These are phyloP conservation scores for Cyprinodon variegatus DNA, from an alignment of 2,113 vertebrate species.

Conservation along the genomic window DNA sequence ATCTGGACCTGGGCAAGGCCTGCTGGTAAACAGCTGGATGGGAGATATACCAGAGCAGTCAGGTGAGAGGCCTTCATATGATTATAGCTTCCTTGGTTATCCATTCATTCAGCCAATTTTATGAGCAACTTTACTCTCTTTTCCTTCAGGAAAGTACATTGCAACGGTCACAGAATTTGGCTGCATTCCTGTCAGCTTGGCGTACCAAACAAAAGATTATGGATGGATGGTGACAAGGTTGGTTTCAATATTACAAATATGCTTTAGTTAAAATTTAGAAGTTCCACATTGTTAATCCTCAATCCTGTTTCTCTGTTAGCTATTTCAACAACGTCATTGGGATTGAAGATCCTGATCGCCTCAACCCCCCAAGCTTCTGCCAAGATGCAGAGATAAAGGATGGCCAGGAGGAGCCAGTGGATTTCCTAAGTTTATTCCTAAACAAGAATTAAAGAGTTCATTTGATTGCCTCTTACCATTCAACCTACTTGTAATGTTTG, in stretches of 20 bases:
- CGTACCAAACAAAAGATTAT: not conserved
- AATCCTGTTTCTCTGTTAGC: slow-evolving; percentile 42
- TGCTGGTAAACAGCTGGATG: slow-evolving; percentile 76
- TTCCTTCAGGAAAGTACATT: slow-evolving; percentile 50
- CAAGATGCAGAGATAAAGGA: not conserved
- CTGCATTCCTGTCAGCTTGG: slow-evolving; percentile 44
- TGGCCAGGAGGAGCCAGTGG: not conserved
- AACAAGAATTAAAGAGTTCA: not conserved
- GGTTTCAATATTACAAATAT: slow-evolving; percentile 4
- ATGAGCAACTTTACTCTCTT: not conserved
- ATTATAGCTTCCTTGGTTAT: not conserved
- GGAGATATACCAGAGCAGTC: slow-evolving; percentile 42
- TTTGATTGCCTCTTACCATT: not conserved
- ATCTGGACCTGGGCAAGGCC: slow-evolving; percentile 67
- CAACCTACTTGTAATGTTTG: not conserved
- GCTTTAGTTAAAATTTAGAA: not conserved
- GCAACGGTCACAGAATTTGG: slow-evolving; percentile 41
- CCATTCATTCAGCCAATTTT: not conserved
- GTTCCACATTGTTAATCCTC: accelerated
- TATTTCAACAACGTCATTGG: slow-evolving; percentile 73
- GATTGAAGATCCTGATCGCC: slow-evolving; percentile 53
- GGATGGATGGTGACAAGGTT: slow-evolving; percentile 65
- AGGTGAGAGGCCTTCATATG: slow-evolving; percentile 8
- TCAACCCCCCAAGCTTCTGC: slow-evolving; percentile 72
- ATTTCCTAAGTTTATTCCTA: slow-evolving; percentile 62